These are phyloP conservation scores for Polyommatus icarus DNA, from an alignment of 2,888 invertebrate species.

Conservation along the genomic window DNA sequence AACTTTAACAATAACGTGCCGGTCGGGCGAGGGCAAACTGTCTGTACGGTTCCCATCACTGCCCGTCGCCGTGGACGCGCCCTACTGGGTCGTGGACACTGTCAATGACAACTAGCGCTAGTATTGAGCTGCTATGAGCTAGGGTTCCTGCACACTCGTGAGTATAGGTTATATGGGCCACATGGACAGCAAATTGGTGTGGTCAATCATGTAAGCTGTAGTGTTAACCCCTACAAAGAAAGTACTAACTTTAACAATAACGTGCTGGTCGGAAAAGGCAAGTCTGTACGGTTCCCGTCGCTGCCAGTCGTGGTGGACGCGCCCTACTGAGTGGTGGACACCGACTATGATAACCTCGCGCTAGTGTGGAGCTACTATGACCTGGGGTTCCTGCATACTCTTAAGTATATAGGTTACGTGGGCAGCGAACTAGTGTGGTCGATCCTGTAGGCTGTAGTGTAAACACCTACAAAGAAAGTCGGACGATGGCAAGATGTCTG, in stretches of 20 bases:
- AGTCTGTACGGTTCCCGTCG: constrained; percentile 82
- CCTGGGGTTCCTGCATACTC: constrained; percentile 77
- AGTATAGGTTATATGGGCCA: no score
- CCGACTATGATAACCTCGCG: constrained; percentile 86
- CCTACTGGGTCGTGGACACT: constrained; percentile 84
- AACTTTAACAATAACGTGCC: no score
- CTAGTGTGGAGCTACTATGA: constrained; percentile 84
- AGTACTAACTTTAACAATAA: constrained; percentile 86
- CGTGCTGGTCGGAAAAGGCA: constrained; percentile 79
- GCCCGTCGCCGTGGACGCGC: constrained; percentile 75
- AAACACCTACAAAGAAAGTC: no score
- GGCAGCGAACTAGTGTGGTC: constrained; percentile 52
- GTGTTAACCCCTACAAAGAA: no score
- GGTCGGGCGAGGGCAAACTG: constrained; percentile 81
- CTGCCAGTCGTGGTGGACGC: constrained; percentile 76
- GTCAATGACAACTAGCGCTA: constrained; percentile 87
- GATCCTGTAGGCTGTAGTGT: no score
- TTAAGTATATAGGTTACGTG: constrained; percentile 53
- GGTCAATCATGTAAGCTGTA: no score
- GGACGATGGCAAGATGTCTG: constrained; percentile 76
- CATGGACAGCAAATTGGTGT: no score
- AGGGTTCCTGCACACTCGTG: constrained; percentile 78
- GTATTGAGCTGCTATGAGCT: constrained; percentile 83
- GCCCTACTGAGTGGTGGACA: constrained; percentile 83
- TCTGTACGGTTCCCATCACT: constrained; percentile 82